A percentile compares a stretch with the other conserved stretches of the same genome.
These are phyloP conservation scores for Novumbra hubbsi DNA, from an alignment of 2,797 vertebrate species.

Conservation along the genomic window DNA sequence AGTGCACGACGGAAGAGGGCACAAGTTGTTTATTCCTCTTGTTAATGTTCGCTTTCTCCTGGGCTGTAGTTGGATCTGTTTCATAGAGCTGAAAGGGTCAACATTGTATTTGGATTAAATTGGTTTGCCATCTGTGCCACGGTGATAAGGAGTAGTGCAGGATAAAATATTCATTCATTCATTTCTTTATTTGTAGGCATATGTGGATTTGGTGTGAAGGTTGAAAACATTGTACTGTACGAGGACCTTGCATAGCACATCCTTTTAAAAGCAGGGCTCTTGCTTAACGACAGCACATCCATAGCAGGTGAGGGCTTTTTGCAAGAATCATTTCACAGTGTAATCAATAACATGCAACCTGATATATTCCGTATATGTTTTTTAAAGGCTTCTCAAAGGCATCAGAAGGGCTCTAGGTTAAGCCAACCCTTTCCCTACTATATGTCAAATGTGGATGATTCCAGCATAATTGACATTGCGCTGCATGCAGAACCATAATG, in stretches of 20 bases:
- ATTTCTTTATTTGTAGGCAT: conserved; percentile 50
- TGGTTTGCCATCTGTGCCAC: conserved; percentile 68
- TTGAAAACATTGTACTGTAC: conserved; percentile 23
- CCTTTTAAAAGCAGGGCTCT: conserved; percentile 13
- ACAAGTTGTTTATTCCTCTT: conserved; percentile 42
- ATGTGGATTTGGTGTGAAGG: conserved; percentile 50
- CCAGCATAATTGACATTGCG: too few species aligned
- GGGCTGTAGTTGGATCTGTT: conserved; percentile 46
- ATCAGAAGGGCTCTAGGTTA: neutral
- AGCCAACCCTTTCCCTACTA: neutral
- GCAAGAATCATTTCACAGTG: neutral
- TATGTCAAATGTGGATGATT: too few species aligned
- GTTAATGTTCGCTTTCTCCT: conserved; percentile 47
- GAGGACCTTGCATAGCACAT: conserved; percentile 19
- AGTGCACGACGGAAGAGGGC: conserved; percentile 17
- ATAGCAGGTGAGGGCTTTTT: conserved; percentile 4
- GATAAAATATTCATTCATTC: conserved; percentile 66
- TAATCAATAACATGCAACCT: neutral
- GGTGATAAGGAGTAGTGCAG: conserved; percentile 61
- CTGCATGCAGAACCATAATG: too few species aligned
- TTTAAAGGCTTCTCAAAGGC: neutral
- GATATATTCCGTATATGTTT: neutral
- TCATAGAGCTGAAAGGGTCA: conserved; percentile 57
- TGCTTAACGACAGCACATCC: neutral
- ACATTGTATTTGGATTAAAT: conserved; percentile 67